Conservation (phyloP, 2,797 vertebrate species). For the Carduelis carduelis region DNA sequence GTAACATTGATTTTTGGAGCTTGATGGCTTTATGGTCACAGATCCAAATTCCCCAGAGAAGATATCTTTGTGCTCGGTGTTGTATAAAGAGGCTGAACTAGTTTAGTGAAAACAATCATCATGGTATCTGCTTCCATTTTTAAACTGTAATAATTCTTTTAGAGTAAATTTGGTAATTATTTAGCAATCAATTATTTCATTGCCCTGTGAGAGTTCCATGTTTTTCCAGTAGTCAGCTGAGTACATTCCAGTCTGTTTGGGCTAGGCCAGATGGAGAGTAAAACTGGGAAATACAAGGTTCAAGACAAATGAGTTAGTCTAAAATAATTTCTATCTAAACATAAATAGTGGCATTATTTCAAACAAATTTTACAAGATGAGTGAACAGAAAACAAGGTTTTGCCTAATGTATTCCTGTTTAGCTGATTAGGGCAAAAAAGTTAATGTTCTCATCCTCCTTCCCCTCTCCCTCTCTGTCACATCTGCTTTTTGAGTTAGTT, state of each 20-base stretch:
- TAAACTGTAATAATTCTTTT: not conserved
- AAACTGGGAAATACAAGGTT: not conserved
- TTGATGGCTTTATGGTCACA: not conserved
- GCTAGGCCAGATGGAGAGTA: not conserved
- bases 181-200: not conserved
- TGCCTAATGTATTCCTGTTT: not conserved
- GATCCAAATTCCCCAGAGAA: not conserved
- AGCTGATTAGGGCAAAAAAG: not conserved
- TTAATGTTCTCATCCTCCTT: not conserved
- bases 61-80: not conserved
- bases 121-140: not conserved
- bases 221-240: not conserved
- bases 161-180: not conserved
- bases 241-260: not conserved
- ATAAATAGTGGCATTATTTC: not conserved
- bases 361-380: not conserved
- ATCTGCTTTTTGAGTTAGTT: conserved; percentile 35
- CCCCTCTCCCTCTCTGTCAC: not conserved
- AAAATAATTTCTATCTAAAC: not conserved
- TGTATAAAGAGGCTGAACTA: not conserved
- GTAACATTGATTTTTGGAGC: not conserved
- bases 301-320: not conserved
- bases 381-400: not conserved
- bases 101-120: not conserved
- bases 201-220: not conserved